Conservation (phyloP, 1,140 invertebrate genomes). For the Drosophila leontia region DNA sequence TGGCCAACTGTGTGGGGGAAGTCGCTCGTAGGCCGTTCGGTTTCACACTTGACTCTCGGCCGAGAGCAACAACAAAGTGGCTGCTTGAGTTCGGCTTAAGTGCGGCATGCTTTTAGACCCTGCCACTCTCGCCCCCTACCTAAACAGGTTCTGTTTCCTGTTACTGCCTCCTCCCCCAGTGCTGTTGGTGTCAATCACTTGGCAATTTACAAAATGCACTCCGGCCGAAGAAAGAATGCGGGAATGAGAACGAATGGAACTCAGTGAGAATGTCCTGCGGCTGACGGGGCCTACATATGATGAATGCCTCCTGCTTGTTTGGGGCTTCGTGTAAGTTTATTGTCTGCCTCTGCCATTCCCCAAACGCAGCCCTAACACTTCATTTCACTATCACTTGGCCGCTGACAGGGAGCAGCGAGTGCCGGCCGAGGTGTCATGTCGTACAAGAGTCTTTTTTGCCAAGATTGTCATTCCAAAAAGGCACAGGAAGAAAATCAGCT, state of each 20-base stretch:
- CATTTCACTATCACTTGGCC: slow-evolving; percentile 74
- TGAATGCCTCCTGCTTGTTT: slow-evolving; percentile 54
- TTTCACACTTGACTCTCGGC: slow-evolving; percentile 38
- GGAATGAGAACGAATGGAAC: slow-evolving; percentile 25
- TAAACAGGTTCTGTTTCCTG: slow-evolving; percentile 7
- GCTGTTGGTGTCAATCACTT: slow-evolving; percentile 76
- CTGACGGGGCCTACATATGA: slow-evolving; percentile 54
- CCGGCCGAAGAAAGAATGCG: slow-evolving; percentile 17
- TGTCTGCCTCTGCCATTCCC: slow-evolving; percentile 41
- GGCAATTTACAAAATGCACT: slow-evolving; percentile 81
- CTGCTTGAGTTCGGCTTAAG: slow-evolving; percentile 71
- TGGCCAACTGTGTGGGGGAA: slow-evolving; percentile 12
- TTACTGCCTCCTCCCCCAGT: background rate
- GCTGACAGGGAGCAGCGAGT: slow-evolving; percentile 61
- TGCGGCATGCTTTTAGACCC: slow-evolving; percentile 66
- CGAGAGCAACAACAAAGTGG: slow-evolving; percentile 67
- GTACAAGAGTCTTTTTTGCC: slow-evolving; percentile 36
- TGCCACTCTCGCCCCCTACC: background rate
- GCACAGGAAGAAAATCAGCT: slow-evolving; percentile 4
- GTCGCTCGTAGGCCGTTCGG: slow-evolving; percentile 28
- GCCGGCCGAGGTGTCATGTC: slow-evolving; percentile 60
- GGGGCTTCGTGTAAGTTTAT: slow-evolving; percentile 62
- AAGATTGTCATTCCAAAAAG: slow-evolving; percentile 31
- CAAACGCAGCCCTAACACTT: slow-evolving; percentile 37
- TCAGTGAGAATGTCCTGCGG: slow-evolving; percentile 38